Evolutionary conservation across 2,797 vertebrate genomes (phyloP), one percentile per base, ranked within the genome.

Genomic region (Etheostoma nigrum): DNA sequence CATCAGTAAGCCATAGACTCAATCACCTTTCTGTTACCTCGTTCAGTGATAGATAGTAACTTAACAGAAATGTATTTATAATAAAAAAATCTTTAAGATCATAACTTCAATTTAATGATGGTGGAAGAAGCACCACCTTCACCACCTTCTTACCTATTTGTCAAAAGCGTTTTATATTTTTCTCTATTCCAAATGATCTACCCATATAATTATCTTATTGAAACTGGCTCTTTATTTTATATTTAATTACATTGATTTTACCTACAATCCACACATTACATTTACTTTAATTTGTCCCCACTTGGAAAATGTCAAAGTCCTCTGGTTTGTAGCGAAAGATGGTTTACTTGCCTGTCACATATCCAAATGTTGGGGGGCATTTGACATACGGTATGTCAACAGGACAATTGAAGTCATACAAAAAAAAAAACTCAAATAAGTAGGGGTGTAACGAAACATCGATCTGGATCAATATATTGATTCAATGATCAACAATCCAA

Each of bases 321-420:
- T 15, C 12, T 6, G 13, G 13, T 30, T 40, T 67, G 48, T 23
- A 52, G 25, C 3, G n/a, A 40, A 13, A 5, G 6, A 16, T 73
- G 13, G 45, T 57, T 67, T 70, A 14, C 23, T 42, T 72, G 42
- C 42, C 42, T 14, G 42, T 12, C 4, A 1, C 42, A 44, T 44
- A 44, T 14, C 13, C 42, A 44, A 54, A 53, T 13, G 54, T 76
- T 54, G 74, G 27, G 47, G 33, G n/a, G 53, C 19, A 64, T 57
- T 72, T 82, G 61, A 58, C 53, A 69, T 52, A 40, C 36, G 72
- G 70, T 62, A 30, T 42, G 36, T 40, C 36, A 40, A 72, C 36
- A 42, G 42, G n/a, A 66, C 21, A 62, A 45, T 3, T 30, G 1
- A 7, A 16, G n/a, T 40, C 10, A 40, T 40, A 40, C 36, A 47